phyloP scores from a whole-genome alignment of 2,113 vertebrate species.

The Paradoxurus hermaphroditus region DNA sequence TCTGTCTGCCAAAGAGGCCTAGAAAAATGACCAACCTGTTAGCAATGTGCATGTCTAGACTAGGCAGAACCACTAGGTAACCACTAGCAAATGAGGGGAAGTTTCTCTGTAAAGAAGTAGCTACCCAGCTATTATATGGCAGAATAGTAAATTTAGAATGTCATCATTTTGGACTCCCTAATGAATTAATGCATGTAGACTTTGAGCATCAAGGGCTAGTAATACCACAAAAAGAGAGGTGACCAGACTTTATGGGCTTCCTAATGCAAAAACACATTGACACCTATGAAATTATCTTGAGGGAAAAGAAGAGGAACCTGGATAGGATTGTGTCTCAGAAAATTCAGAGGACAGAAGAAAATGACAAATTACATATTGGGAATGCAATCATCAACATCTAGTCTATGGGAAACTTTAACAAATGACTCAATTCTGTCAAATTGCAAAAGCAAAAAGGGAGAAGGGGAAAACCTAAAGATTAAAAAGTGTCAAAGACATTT shows the following conservation, averaged over 20 bases:
- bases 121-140: background rate
- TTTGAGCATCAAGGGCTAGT: background rate
- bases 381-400: background rate
- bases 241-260: background rate
- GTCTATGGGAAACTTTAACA: background rate
- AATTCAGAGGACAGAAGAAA: background rate
- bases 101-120: background rate
- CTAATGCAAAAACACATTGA: background rate
- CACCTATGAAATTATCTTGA: background rate
- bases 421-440: background rate
- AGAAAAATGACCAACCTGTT: background rate
- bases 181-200: background rate
- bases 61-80: background rate
- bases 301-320: background rate
- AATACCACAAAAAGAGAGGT: background rate
- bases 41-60: background rate
- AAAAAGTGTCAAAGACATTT: background rate
- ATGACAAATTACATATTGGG: background rate
- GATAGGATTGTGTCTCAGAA: background rate
- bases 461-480: background rate
- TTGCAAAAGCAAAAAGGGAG: background rate
- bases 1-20: background rate
- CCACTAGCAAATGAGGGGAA: background rate
- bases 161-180: background rate
- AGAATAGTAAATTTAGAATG: background rate